A percentile compares a stretch with the other conserved stretches of the same genome.
phyloP scores from a whole-genome alignment of 1,140 invertebrate species.

The Hormaphis cornu region DNA sequence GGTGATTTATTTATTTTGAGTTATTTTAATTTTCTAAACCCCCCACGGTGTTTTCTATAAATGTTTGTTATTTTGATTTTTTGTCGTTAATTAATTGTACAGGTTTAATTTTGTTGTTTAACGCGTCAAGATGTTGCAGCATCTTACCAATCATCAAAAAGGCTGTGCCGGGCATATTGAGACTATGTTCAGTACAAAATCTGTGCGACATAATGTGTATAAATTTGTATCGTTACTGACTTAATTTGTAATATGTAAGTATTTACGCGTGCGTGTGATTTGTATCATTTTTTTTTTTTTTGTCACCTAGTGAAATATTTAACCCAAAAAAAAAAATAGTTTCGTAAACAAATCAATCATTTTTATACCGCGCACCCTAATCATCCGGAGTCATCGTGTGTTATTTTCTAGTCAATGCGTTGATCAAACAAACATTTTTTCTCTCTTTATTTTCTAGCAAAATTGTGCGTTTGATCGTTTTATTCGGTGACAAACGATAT shows the following conservation, averaged over 20 bases:
- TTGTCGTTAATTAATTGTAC: slow-evolving; percentile 16
- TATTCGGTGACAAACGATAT: neutral
- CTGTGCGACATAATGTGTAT: neutral
- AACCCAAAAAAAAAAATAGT: too few species aligned
- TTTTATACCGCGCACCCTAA: too few species aligned
- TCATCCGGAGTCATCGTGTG: neutral
- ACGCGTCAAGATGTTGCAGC: neutral
- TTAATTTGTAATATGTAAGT: neutral
- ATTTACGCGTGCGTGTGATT: too few species aligned
- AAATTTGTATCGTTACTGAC: neutral
- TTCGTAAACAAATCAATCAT: neutral
- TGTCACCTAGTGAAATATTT: neutral
- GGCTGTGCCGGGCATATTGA: slow-evolving; percentile 21
- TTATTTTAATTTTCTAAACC: neutral
- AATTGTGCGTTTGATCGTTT: neutral
- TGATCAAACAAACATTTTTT: slow-evolving; percentile 13
- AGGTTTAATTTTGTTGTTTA: slow-evolving; percentile 19
- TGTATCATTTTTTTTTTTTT: neutral
- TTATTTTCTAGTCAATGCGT: slow-evolving; percentile 21
- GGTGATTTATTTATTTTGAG: slow-evolving; percentile 1
- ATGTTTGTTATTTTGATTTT: slow-evolving; percentile 6
- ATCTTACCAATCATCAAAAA: slow-evolving; percentile 27
- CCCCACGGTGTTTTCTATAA: neutral
- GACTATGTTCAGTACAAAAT: slow-evolving; percentile 21
- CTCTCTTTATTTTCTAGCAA: neutral